These are phyloP conservation scores for Hartigia nigra DNA, from an alignment of 2,888 invertebrate genomes.

Conservation along the genomic window DNA sequence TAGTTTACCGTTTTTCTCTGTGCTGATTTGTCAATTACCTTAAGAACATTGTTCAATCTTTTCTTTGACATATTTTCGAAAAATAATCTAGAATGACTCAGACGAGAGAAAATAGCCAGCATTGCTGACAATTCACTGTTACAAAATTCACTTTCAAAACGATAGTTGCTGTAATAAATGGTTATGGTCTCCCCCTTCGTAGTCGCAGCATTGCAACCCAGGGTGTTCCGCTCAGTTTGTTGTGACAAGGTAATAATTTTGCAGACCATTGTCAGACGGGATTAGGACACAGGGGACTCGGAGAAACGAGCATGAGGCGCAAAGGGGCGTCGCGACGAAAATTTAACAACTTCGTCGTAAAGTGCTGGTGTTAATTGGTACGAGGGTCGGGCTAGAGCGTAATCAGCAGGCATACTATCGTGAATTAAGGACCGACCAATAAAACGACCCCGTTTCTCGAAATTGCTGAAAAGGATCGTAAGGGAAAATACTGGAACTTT, in stretches of 20 bases:
- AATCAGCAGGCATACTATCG: slow-evolving; percentile 15
- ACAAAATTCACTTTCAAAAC: slow-evolving; percentile 19
- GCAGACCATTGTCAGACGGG: slow-evolving; percentile 35
- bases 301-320: neutral
- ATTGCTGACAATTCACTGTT: slow-evolving; percentile 3
- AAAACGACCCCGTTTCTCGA: slow-evolving; percentile 33
- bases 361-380: slow-evolving; percentile 11
- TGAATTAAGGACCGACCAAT: slow-evolving; percentile 27
- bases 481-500: neutral
- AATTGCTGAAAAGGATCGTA: slow-evolving; percentile 22
- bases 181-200: slow-evolving; percentile 15
- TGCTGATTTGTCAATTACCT: neutral
- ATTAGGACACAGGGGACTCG: slow-evolving; percentile 31
- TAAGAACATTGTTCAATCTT: neutral
- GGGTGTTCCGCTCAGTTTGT: slow-evolving; percentile 38
- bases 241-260: slow-evolving; percentile 51
- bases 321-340: slow-evolving; percentile 11
- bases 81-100: slow-evolving; percentile 10
- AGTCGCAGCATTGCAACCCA: slow-evolving; percentile 14
- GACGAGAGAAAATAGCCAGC: slow-evolving; percentile 19
- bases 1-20: neutral
- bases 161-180: slow-evolving; percentile 26
- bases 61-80: neutral
- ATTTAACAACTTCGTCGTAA: slow-evolving; percentile 11
- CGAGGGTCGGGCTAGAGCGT: slow-evolving; percentile 11